Percentiles rank a stretch among this genome's conserved stretches.
These are phyloP conservation scores for Phasianus colchicus DNA, from an alignment of 2,113 vertebrate species.

Conservation along the genomic window DNA sequence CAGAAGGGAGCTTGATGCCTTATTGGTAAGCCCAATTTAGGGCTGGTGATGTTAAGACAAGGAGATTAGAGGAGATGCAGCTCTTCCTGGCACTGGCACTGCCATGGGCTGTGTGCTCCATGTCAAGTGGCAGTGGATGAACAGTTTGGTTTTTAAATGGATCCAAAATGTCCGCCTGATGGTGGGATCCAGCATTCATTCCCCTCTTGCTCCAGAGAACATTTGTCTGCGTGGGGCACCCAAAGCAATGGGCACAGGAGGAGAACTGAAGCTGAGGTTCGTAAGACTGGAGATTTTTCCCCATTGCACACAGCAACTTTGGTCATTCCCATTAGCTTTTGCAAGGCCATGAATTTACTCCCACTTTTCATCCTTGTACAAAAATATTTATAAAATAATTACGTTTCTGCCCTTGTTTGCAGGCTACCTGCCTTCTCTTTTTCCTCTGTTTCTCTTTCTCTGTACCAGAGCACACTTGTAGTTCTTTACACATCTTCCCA, in stretches of 20 bases:
- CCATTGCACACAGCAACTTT: accelerated
- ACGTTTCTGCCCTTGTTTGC: not conserved
- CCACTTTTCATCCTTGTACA: not conserved
- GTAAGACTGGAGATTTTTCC: not conserved
- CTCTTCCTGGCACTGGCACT: not conserved
- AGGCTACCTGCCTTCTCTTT: not conserved
- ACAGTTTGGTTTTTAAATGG: not conserved
- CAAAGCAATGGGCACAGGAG: not conserved
- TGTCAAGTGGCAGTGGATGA: not conserved
- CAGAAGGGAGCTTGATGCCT: not conserved
- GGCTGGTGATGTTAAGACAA: not conserved
- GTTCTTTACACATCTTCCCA: not conserved
- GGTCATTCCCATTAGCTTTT: not conserved
- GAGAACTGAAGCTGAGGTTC: not conserved
- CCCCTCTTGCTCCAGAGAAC: not conserved
- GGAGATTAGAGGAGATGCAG: not conserved
- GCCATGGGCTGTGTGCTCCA: accelerated
- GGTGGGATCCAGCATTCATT: accelerated
- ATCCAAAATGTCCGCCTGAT: not conserved
- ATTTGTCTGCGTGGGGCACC: accelerated
- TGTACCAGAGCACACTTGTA: not conserved
- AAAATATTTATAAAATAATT: not conserved
- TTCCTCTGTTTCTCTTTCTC: not conserved
- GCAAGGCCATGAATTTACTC: not conserved
- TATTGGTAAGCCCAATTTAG: not conserved